Percentiles rank a stretch among this genome's conserved stretches.
Conservation (phyloP, 1,140 invertebrate genomes). For the Melipona quadrifasciata region DNA sequence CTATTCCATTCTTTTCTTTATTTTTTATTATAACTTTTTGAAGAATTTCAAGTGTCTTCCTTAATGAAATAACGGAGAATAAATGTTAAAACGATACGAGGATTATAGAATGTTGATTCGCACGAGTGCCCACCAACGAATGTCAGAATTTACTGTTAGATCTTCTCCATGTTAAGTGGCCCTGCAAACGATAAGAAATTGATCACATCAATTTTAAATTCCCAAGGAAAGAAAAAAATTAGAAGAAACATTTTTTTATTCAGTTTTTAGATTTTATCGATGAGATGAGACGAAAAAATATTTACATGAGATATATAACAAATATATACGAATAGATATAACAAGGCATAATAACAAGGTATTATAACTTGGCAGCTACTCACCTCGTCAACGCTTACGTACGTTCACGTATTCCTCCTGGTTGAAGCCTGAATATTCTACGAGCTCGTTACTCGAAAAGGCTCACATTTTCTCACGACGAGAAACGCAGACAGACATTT, state of each 20-base stretch:
- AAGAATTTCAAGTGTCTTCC: neutral
- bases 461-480: constrained; percentile 37
- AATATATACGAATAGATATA: neutral
- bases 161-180: neutral
- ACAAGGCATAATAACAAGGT: neutral
- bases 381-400: neutral
- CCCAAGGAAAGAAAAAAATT: neutral
- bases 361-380: neutral
- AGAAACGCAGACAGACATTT: constrained; percentile 3
- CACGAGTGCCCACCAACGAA: neutral
- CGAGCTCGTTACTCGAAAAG: constrained; percentile 8
- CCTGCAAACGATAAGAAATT: neutral
- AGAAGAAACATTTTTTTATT: too few species aligned
- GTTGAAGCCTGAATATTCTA: constrained; percentile 19
- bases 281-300: neutral
- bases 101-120: neutral
- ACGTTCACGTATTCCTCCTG: constrained; percentile 14
- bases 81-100: neutral
- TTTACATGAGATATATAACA: neutral
- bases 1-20: neutral
- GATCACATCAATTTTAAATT: neutral
- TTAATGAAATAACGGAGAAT: neutral
- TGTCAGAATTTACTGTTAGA: neutral
- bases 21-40: neutral
- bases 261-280: neutral